phyloP scores from a whole-genome alignment of 2,888 invertebrate species.

The Melinaea menophilus region DNA sequence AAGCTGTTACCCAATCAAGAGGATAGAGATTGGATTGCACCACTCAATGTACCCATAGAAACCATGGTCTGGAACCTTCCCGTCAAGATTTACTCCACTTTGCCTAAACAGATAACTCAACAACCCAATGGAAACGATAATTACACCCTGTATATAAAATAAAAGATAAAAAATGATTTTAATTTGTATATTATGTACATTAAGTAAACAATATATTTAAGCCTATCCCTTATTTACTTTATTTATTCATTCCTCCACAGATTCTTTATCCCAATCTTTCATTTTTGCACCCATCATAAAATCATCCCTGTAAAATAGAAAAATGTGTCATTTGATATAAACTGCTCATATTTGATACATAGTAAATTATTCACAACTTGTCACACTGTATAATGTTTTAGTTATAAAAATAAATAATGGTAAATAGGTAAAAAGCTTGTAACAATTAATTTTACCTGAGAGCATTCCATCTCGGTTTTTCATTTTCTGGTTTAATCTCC shows the following conservation, averaged over 20 bases:
- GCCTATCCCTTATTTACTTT: conserved; percentile 17
- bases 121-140: conserved; percentile 74
- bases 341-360: too few relatives aligned
- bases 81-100: conserved; percentile 94
- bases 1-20: conserved; percentile 78
- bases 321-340: too few relatives aligned
- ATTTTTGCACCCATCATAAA: conserved; percentile 93
- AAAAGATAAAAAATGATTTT: conserved; percentile 21
- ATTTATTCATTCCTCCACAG: conserved; percentile 62
- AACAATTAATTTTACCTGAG: conserved; percentile 56
- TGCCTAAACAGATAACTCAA: conserved; percentile 88
- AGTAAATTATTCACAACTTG: too few relatives aligned
- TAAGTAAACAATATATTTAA: conserved; percentile 20
- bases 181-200: conserved; percentile 9
- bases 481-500: conserved; percentile 59
- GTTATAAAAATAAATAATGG: too few relatives aligned
- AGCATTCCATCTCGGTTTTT: conserved; percentile 79
- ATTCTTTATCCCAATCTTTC: conserved; percentile 94
- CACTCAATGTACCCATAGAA: conserved; percentile 92
- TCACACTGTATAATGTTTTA: too few relatives aligned
- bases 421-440: conserved; percentile 1
- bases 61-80: conserved; percentile 99
- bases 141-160: conserved; percentile 60
- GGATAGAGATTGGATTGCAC: conserved; percentile 88
- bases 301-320: conserved; percentile 82